Base-by-base conservation (phyloP, 37 sponge, comb jelly and placozoan genomes). In the Aphrocallistes beatrix region DNA sequence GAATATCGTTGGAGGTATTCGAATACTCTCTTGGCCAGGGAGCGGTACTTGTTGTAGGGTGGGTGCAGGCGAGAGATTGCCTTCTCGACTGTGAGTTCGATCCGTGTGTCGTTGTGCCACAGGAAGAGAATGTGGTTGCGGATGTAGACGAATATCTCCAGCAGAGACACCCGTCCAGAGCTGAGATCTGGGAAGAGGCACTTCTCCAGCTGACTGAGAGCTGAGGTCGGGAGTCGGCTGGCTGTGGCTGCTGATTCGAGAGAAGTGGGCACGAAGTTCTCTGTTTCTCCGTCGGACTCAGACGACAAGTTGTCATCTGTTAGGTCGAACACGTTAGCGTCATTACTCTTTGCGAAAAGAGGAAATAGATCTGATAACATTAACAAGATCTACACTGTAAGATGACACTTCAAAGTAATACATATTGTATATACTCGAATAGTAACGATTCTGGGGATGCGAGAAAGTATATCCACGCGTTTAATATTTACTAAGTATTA, bases 1-100 rank as follows among this genome's bases (percentile, higher is more conserved):
- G 96, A 96, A 86, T 92, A 93, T 30, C 99, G 88, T 40, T 88
- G 93, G 36, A 98, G 89, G 84, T 95, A 98, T 40, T 91, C 92
- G 82, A 91, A 60, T 60, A 60, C n/a, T 19, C n/a, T 28, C n/a
- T 60, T 60, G 3, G 75, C 75, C 28, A 60, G 75, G 10, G 75
- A 60, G n/a, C 34, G 75, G 75, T 60, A 60, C 21, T 60, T 60
- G 34, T 60, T 60, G 75, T 60, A 60, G 75, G 75, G 75, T 25
- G 75, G 75, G 34, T 60, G 75, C n/a, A 60, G 75, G n/a, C 75
- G 75, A 32, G 75, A 60, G n/a, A 60, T 60, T 25, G 34, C 8
- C 75, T 60, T 60, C 75, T 60, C 75, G 21, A 60, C 10, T 8
- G 75, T 60, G 75, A 60, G 75, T 30, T 60, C 75, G n/a, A 13